Evolutionary conservation across 2,113 vertebrate species (phyloP).

Genomic region (Pontoporia blainvillei): DNA sequence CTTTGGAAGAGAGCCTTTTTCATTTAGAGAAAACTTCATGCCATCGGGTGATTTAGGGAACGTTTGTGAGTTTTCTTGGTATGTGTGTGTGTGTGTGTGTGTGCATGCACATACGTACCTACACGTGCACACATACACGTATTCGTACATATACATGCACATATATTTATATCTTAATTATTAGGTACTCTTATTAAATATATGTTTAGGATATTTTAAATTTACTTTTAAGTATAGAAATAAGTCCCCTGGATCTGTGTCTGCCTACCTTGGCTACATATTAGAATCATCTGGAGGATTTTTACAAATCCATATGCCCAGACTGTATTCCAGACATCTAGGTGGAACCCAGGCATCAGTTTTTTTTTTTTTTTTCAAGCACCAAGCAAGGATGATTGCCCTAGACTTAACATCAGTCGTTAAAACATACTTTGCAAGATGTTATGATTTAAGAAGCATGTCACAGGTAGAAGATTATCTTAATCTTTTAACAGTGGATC

Average conservation of each 20-base stretch:
- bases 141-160: not conserved
- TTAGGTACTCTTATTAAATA: not conserved
- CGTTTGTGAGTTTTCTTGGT: not conserved
- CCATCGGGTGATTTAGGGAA: not conserved
- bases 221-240: not conserved
- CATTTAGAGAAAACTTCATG: not conserved
- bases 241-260: not conserved
- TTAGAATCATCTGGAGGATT: not conserved
- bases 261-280: not conserved
- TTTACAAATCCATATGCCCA: not conserved
- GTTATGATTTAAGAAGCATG: not conserved
- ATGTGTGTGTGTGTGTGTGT: not conserved
- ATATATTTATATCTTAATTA: not conserved
- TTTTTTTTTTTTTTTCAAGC: not conserved
- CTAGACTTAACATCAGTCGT: not conserved
- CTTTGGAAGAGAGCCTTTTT: not conserved
- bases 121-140: too few relatives aligned
- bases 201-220: not conserved
- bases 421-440: not conserved
- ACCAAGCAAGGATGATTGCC: not conserved
- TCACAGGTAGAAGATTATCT: not conserved
- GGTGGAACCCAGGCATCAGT: not conserved
- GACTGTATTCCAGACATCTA: too few relatives aligned
- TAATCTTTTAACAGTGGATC: not conserved
- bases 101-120: not conserved